These are phyloP conservation scores for Sycophaga agraensis DNA, from an alignment of 1,140 invertebrate species.

Conservation along the genomic window DNA sequence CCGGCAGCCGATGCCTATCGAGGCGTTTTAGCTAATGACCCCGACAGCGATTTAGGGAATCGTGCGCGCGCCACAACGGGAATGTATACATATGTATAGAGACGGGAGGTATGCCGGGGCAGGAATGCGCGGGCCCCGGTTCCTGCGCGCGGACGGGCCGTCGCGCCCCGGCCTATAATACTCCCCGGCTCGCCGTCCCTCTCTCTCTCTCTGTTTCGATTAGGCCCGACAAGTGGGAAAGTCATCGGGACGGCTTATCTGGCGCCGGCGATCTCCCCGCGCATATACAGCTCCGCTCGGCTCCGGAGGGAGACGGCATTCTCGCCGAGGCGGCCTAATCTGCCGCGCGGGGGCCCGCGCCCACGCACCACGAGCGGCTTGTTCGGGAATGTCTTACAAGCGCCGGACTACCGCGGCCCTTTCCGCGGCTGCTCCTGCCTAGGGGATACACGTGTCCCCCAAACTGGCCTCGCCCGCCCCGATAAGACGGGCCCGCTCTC, in stretches of 20 bases:
- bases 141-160: too few species aligned
- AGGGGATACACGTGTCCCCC: too few species aligned
- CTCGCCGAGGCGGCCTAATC: too few species aligned
- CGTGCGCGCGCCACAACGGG: neutral
- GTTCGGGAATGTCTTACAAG: too few species aligned
- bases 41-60: constrained; percentile 31
- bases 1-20: constrained; percentile 1
- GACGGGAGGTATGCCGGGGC: neutral
- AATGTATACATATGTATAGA: neutral
- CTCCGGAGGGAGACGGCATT: too few species aligned
- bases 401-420: too few species aligned
- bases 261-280: constrained; percentile 20
- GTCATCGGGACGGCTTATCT: constrained; percentile 30
- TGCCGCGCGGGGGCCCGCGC: too few species aligned
- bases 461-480: too few species aligned
- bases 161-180: too few species aligned
- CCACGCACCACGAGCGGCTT: too few species aligned
- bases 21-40: constrained; percentile 29
- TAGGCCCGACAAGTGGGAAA: constrained; percentile 37
- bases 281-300: neutral
- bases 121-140: neutral
- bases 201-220: too few species aligned
- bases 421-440: too few species aligned
- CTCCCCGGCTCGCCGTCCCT: neutral
- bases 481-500: neutral